Percentiles rank a stretch among this genome's conserved stretches.
Evolutionary conservation across 1,140 invertebrate species (phyloP).

Genomic region (Aphaenogaster rudis): DNA sequence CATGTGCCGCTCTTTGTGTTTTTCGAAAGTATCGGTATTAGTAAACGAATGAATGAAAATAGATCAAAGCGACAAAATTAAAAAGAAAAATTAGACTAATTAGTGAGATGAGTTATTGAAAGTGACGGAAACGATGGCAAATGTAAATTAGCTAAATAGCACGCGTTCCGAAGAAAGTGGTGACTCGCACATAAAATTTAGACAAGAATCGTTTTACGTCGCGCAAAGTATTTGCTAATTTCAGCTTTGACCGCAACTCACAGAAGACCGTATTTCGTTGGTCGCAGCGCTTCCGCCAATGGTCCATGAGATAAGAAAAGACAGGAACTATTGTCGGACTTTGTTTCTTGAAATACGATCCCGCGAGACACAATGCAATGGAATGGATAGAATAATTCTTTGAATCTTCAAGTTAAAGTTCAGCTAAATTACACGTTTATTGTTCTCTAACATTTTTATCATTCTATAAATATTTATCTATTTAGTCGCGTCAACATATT

Average conservation of each 20-base stretch:
- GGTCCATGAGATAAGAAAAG: constrained; percentile 33
- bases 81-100: not conserved
- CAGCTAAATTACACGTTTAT: not conserved
- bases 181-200: not conserved
- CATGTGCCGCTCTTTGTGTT: not conserved
- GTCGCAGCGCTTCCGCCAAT: constrained; percentile 7
- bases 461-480: not conserved
- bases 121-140: not conserved
- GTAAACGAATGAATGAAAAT: not conserved
- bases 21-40: not conserved
- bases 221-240: constrained; percentile 35
- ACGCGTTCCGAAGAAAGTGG: not conserved
- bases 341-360: not conserved
- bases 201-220: constrained; percentile 4
- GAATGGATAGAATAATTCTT: not conserved
- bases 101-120: not conserved
- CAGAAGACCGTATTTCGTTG: constrained; percentile 23
- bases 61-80: not conserved
- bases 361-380: not conserved
- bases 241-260: constrained; percentile 21
- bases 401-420: not conserved
- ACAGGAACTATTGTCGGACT: not conserved
- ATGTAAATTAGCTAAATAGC: constrained; percentile 8
- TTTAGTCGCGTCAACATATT: not conserved
- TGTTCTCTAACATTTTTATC: not conserved